Evolutionary conservation across 2,797 vertebrate species (phyloP), one percentile per base, ranked within the genome.

Genomic region (Enteromius paludinosus): DNA sequence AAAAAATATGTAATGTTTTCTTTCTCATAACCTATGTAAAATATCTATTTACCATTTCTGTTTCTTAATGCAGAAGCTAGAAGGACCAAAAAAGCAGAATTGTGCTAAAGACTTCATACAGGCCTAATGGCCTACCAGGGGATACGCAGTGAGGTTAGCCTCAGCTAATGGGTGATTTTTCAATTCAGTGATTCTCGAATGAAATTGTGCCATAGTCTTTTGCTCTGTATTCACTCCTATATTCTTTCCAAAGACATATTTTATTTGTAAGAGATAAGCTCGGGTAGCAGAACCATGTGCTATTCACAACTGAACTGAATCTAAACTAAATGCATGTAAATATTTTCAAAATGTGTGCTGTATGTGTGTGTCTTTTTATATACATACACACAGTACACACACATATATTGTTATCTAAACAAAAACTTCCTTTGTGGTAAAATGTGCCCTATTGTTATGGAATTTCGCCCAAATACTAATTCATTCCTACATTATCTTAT

Each of bases 121-220:
- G 62, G 45, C 30, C 54, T 72, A 82, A 77, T 75, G 56, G 62
- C 9, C 25, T 56, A 38, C 28, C 41, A 35, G 52, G 59, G 64
- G 54, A 61, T 62, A 64, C 14, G 33, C 65, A 28, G 56, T n/a
- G 30, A 72, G 81, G 79, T 87, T 76, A 76, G 64, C 80, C 81
- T 69, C 33, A 62, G 73, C 83, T 86, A 85, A 87, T 85, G 84
- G 71, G 52, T 12, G 64, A 82, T 86, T 85, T 88, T 66, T 84
- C 78, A 72, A 72, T 84, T 75, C 83, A 83, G 81, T 84, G 78
- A 76, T 54, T 83, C 47, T 49, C 18, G 47, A 85, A 76, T 85
- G 45, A 86, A 82, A 85, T 43, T 68, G 52, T 28, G 28, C 45
- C 45, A 54, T 72, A 20, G 45, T 72, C 65, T 72, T 47, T 14